Base-by-base conservation (phyloP, 2,797 vertebrate genomes). In the Danionella dracula region DNA sequence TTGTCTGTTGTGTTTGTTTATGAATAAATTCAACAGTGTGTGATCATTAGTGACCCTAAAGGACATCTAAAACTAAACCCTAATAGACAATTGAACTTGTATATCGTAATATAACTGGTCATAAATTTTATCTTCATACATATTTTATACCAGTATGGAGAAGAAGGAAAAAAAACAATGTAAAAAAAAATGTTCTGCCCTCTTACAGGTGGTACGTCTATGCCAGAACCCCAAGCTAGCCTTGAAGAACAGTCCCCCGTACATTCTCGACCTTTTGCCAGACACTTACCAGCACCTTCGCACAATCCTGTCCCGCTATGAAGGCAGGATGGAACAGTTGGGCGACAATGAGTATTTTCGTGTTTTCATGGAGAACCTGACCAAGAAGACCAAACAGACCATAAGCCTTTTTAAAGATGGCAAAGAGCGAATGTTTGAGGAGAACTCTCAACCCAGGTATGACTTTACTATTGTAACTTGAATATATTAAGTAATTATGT, bases 341-440 rank as follows among this genome's bases (percentile, higher is more conserved):
- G 96, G 96, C 1, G 97, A 99, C 62, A 99, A 98, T 0, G 97
- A 99, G 78, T 99, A 98, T 72, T 99, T 99, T 81, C 89, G 97
- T 0, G 95, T 99, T 55, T 98, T 99, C 84, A 94, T 99, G 94
- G 97, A 99, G 77, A 99, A 99, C 81, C 78, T 99, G 68, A 94
- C 93, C 77, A 99, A 98, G 82, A 99, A 99, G 85, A 99, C 95
- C 74, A 99, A 99, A 80, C 97, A 99, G 88, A 99, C 96, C 73
- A 97, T 98, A 84, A 96, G 94, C 84, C 90, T 99, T 65, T 99
- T 99, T 83, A 99, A 99, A 75, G 96, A 99, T 62, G 96, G 96
- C 54, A 99, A 98, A 64, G 96, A 99, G 10, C 82, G 95, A 76
- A 99, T 99, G 96, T 99, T 97, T 4, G 96, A 99, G 79, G 96